Evolutionary conservation across 2,888 invertebrate genomes (phyloP), one percentile per base, ranked within the genome.

Genomic region (Tiliacea aurago): DNA sequence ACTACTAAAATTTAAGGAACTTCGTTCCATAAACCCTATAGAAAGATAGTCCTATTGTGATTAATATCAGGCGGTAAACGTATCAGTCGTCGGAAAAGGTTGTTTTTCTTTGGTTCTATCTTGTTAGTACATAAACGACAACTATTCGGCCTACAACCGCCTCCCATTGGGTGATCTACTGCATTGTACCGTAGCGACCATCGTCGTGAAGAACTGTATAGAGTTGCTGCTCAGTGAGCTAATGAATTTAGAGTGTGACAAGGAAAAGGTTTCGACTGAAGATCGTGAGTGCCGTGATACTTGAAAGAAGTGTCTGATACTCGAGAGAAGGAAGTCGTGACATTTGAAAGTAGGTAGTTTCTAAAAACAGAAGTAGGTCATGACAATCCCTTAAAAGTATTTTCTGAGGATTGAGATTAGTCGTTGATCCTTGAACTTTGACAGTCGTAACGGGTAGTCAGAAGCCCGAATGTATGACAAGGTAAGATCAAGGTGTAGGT

Each of bases 111-210:
- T 6, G 11, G 28, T 70, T 51, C 41, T 41, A 37, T 23, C 66
- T 70, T 15, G 58, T 64, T 76, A 53, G 37, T 47, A 28, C 47
- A 53, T 43, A n/a, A 20, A n/a, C n/a, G 58, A 70, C 49, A 45
- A 59, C 45, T 56, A 45, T 37, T 70, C 51, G 72, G 72, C 63
- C 72, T 61, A 68, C 56, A 65, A 72, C 59, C 67, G 65, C 33
- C 62, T 72, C 47, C 56, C 78, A 83, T 62, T 78, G 67, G 72
- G 56, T 78, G 78, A 71, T 67, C 72, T 56, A 68, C 67, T 23
- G 61, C 55, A 56, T 45, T 47, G 56, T 53, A 53, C 73, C 56
- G 70, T 33, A 43, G 76, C 68, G 49, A 43, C 53, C 20, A 20
- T 33, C 33, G 47, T 41, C 20, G 2, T n/a, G 9, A 7, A 59